Base-by-base conservation (phyloP, 2,113 vertebrate genomes). In the Tursiops truncatus region DNA sequence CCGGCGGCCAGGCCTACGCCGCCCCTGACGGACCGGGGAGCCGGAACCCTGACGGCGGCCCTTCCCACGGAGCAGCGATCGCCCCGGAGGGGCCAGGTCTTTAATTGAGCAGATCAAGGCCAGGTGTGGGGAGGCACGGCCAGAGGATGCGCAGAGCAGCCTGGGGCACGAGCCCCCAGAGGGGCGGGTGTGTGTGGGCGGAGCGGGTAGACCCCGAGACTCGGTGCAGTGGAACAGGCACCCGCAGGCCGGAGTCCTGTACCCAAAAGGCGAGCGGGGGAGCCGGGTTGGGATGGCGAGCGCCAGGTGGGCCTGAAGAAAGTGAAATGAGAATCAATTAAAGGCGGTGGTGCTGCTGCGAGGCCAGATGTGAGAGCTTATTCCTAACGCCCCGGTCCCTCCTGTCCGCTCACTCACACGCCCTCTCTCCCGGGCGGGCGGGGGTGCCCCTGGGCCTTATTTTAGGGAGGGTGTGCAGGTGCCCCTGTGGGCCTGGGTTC, bases 1-100 rank as follows among this genome's bases (percentile, higher is more conserved):
- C 91, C 0, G 2, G 44, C 0, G 3, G 33, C 65, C 28, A 21
- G 47, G 67, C 86, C 0, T 71, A 73, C 0, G 8, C 76, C 36
- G 36, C 74, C 74, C 73, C 28, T 95, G 94, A 97, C 0, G 0
- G 38, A 50, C 28, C 0, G 4, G 41, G 65, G 28, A 38, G 38
- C 62, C 1, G 1, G 73, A 80, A 25, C 44, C 71, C 50, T 3
- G 3, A 17, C 0, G 0, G 7, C 25, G 50, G 31, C 28, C 38
- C 50, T 17, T 21, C 62, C 31, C 15, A 0, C 33, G 14, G 41
- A 26, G 65, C 53, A 26, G n/a, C 2, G 25, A 17, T 28, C 65
- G 14, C 44, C 3, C 0, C 0, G 76, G n/a, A 6, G 1, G 18
- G 14, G 15, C 25, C 13, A n/a, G 38, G n/a, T 33, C 71, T 79